A percentile compares a stretch with the other conserved stretches of the same genome.
Evolutionary conservation across 2,797 vertebrate genomes (phyloP).

Genomic region (Muscicapa comitata): DNA sequence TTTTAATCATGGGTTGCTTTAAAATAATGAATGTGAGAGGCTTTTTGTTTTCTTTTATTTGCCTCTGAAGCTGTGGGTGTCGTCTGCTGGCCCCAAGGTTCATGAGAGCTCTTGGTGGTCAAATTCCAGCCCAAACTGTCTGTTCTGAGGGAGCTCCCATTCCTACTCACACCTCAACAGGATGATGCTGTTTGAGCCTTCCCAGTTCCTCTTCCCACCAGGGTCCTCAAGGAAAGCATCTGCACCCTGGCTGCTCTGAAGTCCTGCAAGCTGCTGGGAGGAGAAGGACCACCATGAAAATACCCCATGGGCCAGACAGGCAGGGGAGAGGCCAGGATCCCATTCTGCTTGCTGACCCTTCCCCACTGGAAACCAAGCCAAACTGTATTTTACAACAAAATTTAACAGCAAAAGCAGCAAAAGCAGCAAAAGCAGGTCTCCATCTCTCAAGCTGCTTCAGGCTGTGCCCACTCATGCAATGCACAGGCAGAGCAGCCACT

Average conservation of each 20-base stretch:
- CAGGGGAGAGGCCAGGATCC: not conserved
- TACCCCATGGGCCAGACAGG: not conserved
- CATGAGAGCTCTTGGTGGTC: not conserved
- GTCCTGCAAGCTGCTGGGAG: not conserved
- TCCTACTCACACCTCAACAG: not conserved
- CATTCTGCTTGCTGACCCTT: not conserved
- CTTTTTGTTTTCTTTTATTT: not conserved
- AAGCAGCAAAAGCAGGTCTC: not conserved
- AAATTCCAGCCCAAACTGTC: not conserved
- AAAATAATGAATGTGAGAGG: not conserved
- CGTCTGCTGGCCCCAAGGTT: not conserved
- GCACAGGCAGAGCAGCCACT: not conserved
- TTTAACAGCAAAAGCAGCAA: not conserved
- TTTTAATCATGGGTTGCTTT: not conserved
- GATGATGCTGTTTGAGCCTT: not conserved
- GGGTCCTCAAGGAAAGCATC: not conserved
- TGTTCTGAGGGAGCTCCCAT: not conserved
- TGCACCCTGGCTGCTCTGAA: accelerated
- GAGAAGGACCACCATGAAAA: not conserved
- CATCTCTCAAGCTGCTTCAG: not conserved
- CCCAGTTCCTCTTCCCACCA: not conserved
- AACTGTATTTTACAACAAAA: not conserved
- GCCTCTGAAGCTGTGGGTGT: not conserved
- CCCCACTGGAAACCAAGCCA: not conserved
- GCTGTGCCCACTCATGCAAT: not conserved